Percentiles rank a stretch among this genome's conserved stretches.
Evolutionary conservation across 2,113 vertebrate genomes (phyloP).

Genomic region (Otis tarda): DNA sequence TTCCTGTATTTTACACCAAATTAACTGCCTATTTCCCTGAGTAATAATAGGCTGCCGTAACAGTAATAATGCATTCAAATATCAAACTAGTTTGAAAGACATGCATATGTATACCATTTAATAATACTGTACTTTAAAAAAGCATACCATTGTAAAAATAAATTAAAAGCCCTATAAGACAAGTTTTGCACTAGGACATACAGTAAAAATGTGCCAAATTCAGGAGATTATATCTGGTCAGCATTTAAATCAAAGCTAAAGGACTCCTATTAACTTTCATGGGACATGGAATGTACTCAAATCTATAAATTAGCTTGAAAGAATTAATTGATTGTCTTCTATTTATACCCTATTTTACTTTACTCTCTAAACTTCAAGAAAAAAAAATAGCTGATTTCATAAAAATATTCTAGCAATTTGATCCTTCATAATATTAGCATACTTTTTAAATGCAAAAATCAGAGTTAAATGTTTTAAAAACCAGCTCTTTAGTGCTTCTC

Average conservation of each 20-base stretch:
- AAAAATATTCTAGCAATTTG: constrained; percentile 34
- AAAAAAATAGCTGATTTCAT: not conserved
- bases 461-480: constrained; percentile 35
- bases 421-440: constrained; percentile 47
- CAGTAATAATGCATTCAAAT: not conserved
- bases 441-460: constrained; percentile 62
- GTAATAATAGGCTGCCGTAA: constrained; percentile 16
- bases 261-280: not conserved
- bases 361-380: not conserved
- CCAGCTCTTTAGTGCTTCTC: constrained; percentile 5
- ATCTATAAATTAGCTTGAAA: not conserved
- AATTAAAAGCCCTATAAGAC: not conserved
- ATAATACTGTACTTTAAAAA: not conserved
- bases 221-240: not conserved
- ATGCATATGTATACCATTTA: not conserved
- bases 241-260: not conserved
- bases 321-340: constrained; percentile 3
- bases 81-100: not conserved
- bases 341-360: constrained; percentile 5
- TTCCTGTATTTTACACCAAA: constrained; percentile 9
- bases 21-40: not conserved
- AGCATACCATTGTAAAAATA: not conserved
- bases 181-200: not conserved
- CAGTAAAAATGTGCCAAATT: not conserved
- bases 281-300: not conserved